Conservation (phyloP, 2,797 vertebrate genomes). For the Acrossocheilus wenchowensis region DNA sequence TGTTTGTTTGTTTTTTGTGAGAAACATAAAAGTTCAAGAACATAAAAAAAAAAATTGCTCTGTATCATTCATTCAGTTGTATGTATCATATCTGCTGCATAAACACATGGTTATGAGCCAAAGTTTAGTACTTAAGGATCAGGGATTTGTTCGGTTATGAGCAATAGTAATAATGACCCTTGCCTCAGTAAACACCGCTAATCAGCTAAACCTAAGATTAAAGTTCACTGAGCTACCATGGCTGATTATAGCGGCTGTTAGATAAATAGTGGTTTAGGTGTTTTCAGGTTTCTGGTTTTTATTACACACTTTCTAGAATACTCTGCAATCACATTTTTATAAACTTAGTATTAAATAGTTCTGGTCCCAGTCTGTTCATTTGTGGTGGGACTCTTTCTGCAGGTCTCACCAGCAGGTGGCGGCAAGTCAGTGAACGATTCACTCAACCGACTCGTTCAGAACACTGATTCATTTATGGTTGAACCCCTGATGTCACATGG, state of each 20-base stretch:
- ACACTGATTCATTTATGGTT: neutral
- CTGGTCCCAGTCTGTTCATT: neutral
- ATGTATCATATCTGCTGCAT: neutral
- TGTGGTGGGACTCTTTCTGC: neutral
- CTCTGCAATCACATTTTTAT: neutral
- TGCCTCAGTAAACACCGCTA: neutral
- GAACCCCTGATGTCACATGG: no score
- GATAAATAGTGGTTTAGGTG: neutral
- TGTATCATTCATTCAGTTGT: neutral
- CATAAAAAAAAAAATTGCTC: neutral
- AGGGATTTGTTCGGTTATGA: neutral
- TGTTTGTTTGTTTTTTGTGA: no score
- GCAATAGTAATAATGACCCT: neutral
- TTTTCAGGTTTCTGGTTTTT: neutral
- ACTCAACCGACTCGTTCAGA: neutral
- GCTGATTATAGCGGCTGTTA: neutral
- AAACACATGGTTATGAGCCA: neutral
- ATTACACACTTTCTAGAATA: neutral
- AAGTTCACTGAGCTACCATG: slow-evolving; percentile 4
- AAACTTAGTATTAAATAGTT: neutral
- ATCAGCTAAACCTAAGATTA: neutral
- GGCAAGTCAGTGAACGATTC: neutral
- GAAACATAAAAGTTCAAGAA: no score
- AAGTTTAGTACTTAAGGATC: neutral
- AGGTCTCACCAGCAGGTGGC: neutral